Evolutionary conservation across 1,140 invertebrate genomes (phyloP), one percentile per base, ranked within the genome.

Genomic region (Cheumatopsyche charites): DNA sequence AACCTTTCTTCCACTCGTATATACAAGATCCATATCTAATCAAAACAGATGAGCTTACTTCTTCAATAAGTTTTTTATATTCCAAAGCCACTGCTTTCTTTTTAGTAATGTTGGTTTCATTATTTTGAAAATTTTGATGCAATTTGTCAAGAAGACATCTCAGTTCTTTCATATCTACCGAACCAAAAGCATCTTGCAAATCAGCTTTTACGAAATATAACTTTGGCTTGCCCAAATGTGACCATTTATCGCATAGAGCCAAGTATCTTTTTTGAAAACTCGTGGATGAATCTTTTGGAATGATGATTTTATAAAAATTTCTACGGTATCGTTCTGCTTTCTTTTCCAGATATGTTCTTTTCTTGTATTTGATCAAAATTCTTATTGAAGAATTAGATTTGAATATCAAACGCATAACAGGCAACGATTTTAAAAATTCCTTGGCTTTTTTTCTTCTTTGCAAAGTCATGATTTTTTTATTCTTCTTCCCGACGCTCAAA

Each of bases 181-280:
- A 82, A 9, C 83, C 83, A 80, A 85, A 85, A 42, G 83, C 83
- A 79, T 85, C 82, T 52, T 77, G 80, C 1, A 85, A 73, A 77
- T 85, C 83, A 23, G 80, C 79, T 79, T 83, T 84, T 4, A 84
- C 77, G 78, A 84, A 83, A 78, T 83, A 85, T 19, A 85, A 74
- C 73, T 79, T 80, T 26, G 83, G 83, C 70, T 79, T 79, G 58
- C 79, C 78, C 5, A 72, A 45, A 17, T 75, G 69, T n/a, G 78
- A 4, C 83, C 83, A 85, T 52, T 77, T 77, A 19, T 36, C 61
- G 75, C 79, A 76, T 1, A 84, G 68, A 23, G 43, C 23, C 26
- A 68, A 61, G 77, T 79, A 83, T 66, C 79, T 63, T 1, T 74
- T 26, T 11, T 70, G 61, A 43, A 74, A 72, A n/a, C 52, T 67